Evolutionary conservation across 1,140 invertebrate species (phyloP).

Genomic region (Drosophila kanapiae): DNA sequence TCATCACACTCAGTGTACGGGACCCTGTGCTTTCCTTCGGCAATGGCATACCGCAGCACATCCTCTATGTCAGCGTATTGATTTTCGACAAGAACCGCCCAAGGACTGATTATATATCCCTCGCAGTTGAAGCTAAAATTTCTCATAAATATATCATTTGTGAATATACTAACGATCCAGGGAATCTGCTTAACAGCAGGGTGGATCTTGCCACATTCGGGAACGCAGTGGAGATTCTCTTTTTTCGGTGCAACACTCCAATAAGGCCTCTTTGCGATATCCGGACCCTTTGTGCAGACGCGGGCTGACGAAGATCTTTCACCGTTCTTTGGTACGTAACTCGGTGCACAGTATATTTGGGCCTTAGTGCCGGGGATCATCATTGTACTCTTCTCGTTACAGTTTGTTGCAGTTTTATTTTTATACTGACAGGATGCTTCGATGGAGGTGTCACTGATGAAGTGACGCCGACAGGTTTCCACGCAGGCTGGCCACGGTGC

Average conservation of each 20-base stretch:
- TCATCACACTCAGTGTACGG: background rate
- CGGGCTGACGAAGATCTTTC: background rate
- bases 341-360: background rate
- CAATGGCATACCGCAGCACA: background rate
- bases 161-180: background rate
- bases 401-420: background rate
- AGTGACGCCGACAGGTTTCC: background rate
- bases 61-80: background rate
- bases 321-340: background rate
- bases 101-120: constrained; percentile 2
- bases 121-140: background rate
- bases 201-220: background rate
- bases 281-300: background rate
- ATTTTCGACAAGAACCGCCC: background rate
- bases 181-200: background rate
- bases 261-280: background rate
- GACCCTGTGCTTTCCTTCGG: background rate
- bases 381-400: background rate
- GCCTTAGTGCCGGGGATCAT: background rate
- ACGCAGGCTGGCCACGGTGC: background rate
- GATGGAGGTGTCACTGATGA: background rate
- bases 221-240: background rate
- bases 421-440: background rate
- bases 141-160: background rate
- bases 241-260: background rate